These are phyloP conservation scores for Petrocephalus microphthalmus DNA, from an alignment of 2,113 vertebrate species.

Conservation along the genomic window DNA sequence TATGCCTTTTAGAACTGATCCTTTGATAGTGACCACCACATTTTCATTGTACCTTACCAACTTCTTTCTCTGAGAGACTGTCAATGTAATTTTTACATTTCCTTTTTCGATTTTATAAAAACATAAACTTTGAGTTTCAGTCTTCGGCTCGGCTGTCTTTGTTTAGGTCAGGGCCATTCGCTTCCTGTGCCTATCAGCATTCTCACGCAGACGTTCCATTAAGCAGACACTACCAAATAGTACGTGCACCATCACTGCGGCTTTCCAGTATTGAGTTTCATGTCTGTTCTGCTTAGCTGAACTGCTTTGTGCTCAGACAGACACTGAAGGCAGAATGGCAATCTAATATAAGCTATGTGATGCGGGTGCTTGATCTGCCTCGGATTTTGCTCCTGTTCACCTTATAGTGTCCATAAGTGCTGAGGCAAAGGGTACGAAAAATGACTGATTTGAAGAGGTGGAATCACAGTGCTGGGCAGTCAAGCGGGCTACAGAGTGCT, in stretches of 20 bases:
- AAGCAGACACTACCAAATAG: background rate
- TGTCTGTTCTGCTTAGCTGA: background rate
- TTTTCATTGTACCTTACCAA: background rate
- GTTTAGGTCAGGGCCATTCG: background rate
- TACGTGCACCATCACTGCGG: background rate
- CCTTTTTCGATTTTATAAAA: background rate
- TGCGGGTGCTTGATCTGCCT: background rate
- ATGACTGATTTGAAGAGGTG: slow-evolving; percentile 2
- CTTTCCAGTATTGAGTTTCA: background rate
- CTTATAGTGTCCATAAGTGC: background rate
- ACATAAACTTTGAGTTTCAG: background rate
- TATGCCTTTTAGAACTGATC: background rate
- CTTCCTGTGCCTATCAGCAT: background rate
- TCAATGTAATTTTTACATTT: background rate
- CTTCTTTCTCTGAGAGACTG: background rate
- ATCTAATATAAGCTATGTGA: background rate
- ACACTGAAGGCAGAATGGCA: background rate
- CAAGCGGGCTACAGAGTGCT: background rate
- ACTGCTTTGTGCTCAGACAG: background rate
- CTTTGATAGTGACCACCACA: background rate
- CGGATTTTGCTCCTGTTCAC: background rate
- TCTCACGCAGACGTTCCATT: background rate
- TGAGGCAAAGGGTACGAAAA: background rate
- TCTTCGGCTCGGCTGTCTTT: background rate
- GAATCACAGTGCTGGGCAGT: background rate